Percentiles rank a stretch among this genome's conserved stretches.
phyloP scores from a whole-genome alignment of 2,113 vertebrate species.

The Entelurus aequoreus region DNA sequence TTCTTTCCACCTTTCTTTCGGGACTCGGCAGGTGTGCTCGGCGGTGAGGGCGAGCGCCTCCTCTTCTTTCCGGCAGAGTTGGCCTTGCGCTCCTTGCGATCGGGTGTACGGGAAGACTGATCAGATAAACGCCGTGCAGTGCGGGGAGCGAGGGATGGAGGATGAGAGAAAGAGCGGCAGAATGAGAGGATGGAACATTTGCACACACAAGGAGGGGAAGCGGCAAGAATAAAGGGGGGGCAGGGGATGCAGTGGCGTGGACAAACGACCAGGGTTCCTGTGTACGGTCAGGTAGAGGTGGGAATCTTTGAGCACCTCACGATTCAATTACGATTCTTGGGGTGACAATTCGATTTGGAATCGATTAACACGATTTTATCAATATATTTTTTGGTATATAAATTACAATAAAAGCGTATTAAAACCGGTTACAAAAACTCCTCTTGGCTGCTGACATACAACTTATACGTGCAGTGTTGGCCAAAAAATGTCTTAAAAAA shows the following conservation, averaged over 20 bases:
- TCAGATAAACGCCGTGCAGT: slow-evolving; percentile 69
- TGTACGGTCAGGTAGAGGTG: background rate
- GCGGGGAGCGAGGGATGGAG: slow-evolving; percentile 66
- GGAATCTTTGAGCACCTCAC: no score
- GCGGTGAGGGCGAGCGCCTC: slow-evolving; percentile 91
- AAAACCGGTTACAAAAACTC: no score
- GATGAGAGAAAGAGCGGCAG: slow-evolving; percentile 77
- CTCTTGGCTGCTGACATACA: no score
- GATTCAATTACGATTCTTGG: no score
- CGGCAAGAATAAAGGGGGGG: slow-evolving; percentile 15
- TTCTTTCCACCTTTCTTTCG: slow-evolving; percentile 94
- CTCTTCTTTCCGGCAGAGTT: slow-evolving; percentile 86
- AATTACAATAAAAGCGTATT: no score
- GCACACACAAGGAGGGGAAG: slow-evolving; percentile 66
- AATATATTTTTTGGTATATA: no score
- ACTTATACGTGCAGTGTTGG: no score
- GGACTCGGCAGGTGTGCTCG: slow-evolving; percentile 83
- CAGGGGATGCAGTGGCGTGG: slow-evolving; percentile 40
- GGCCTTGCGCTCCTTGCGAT: slow-evolving; percentile 93
- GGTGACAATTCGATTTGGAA: no score
- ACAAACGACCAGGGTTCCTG: slow-evolving; percentile 50
- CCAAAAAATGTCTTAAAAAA: no score
- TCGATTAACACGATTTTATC: no score
- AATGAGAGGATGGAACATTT: slow-evolving; percentile 75
- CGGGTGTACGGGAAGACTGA: slow-evolving; percentile 92